Conservation (phyloP, 2,888 invertebrate genomes). For the Tuberolachnus salignus region DNA sequence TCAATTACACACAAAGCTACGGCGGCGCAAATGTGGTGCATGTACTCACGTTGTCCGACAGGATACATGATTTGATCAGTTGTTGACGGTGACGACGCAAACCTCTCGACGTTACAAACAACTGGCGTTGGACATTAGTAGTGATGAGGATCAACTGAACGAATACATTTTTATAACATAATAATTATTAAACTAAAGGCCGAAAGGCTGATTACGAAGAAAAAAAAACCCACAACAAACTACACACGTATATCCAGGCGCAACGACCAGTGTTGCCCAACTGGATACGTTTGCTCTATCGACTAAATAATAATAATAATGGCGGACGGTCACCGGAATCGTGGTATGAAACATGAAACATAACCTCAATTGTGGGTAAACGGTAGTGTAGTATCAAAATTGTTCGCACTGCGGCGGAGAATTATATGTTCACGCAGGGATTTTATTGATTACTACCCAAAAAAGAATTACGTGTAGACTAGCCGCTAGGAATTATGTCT, state of each 20-base stretch:
- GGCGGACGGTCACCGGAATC: slow-evolving; percentile 30
- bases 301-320: slow-evolving; percentile 25
- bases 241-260: slow-evolving; percentile 43
- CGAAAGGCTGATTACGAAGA: slow-evolving; percentile 60
- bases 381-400: background rate
- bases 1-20: slow-evolving; percentile 48
- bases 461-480: slow-evolving; percentile 7
- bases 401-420: background rate
- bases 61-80: slow-evolving; percentile 66
- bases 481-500: slow-evolving; percentile 58
- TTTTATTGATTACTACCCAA: slow-evolving; percentile 43
- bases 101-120: slow-evolving; percentile 12
- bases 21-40: slow-evolving; percentile 61
- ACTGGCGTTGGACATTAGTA: background rate
- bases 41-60: slow-evolving; percentile 72
- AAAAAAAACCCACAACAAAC: slow-evolving; percentile 62
- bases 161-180: slow-evolving; percentile 45
- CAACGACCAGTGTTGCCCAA: slow-evolving; percentile 54
- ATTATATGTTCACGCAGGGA: background rate
- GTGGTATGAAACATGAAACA: slow-evolving; percentile 2
- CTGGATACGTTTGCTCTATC: slow-evolving; percentile 37
- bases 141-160: slow-evolving; percentile 35
- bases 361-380: slow-evolving; percentile 28
- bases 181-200: slow-evolving; percentile 43
- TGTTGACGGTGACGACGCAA: slow-evolving; percentile 37